These are phyloP conservation scores for Drosophila pectinifera DNA, from an alignment of 1,140 invertebrate genomes.

Conservation along the genomic window DNA sequence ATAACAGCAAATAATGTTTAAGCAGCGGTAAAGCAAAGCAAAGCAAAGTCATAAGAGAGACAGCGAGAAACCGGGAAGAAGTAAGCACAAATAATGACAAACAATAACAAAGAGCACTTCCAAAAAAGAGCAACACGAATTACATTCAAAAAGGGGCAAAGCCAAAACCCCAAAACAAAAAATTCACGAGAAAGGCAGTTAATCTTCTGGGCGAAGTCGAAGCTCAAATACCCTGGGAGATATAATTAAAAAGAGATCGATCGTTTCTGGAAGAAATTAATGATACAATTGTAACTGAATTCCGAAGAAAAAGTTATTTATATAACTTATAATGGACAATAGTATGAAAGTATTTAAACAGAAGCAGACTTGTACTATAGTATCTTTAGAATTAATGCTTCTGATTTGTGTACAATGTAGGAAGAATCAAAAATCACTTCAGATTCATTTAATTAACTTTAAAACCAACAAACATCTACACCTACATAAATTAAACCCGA, in stretches of 20 bases:
- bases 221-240: background rate
- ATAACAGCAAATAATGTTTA: conserved; percentile 83
- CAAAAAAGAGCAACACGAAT: conserved; percentile 53
- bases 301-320: too few relatives aligned
- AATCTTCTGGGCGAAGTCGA: background rate
- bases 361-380: too few relatives aligned
- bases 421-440: too few relatives aligned
- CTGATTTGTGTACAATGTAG: too few relatives aligned
- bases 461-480: background rate
- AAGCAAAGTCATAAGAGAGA: conserved; percentile 17
- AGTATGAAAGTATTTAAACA: too few relatives aligned
- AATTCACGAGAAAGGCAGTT: conserved; percentile 11
- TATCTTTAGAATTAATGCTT: too few relatives aligned
- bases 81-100: conserved; percentile 72
- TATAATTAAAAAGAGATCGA: too few relatives aligned
- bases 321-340: too few relatives aligned
- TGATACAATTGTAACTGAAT: too few relatives aligned
- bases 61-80: conserved; percentile 45
- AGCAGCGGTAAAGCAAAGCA: conserved; percentile 80
- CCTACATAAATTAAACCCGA: background rate
- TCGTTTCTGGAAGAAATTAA: too few relatives aligned
- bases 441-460: too few relatives aligned
- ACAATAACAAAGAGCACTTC: conserved; percentile 67
- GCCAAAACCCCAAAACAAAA: conserved; percentile 37
- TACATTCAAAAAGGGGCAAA: conserved; percentile 73